phyloP scores from a whole-genome alignment of 2,113 vertebrate genomes.

The Bucco capensis region DNA sequence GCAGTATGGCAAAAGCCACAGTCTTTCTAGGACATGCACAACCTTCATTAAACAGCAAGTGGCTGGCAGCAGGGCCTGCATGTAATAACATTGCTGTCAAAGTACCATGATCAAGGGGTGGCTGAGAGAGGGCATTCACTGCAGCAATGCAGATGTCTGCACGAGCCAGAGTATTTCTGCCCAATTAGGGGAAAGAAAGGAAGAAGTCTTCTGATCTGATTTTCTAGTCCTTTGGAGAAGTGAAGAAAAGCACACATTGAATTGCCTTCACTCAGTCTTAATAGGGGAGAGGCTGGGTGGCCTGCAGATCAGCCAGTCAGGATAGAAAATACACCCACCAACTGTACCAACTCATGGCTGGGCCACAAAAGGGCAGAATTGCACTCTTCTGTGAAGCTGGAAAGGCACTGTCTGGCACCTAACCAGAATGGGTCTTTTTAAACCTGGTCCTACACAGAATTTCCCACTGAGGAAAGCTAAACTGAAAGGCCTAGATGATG shows the following conservation, averaged over 20 bases:
- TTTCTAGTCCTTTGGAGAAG: not conserved
- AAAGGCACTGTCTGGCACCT: not conserved
- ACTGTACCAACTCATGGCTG: not conserved
- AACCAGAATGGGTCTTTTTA: not conserved
- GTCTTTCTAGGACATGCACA: not conserved
- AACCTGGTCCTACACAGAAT: not conserved
- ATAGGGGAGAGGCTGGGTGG: not conserved
- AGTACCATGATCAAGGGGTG: not conserved
- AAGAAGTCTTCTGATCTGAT: conserved; percentile 9
- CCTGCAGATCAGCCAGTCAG: not conserved
- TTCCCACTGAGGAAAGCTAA: not conserved
- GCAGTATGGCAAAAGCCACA: not conserved
- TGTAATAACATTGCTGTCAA: not conserved
- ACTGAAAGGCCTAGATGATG: not conserved
- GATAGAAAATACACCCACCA: not conserved
- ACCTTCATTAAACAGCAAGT: not conserved
- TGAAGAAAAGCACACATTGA: not conserved
- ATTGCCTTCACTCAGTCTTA: not conserved
- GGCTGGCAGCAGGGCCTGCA: conserved; percentile 4
- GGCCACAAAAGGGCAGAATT: not conserved
- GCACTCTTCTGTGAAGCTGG: not conserved
- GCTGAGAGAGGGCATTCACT: not conserved
- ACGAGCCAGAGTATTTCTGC: conserved; percentile 23
- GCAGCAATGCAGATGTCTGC: not conserved
- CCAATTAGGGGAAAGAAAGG: conserved; percentile 32